Base-by-base conservation (phyloP, 2,797 vertebrate species). In the Onychomys leucogaster region DNA sequence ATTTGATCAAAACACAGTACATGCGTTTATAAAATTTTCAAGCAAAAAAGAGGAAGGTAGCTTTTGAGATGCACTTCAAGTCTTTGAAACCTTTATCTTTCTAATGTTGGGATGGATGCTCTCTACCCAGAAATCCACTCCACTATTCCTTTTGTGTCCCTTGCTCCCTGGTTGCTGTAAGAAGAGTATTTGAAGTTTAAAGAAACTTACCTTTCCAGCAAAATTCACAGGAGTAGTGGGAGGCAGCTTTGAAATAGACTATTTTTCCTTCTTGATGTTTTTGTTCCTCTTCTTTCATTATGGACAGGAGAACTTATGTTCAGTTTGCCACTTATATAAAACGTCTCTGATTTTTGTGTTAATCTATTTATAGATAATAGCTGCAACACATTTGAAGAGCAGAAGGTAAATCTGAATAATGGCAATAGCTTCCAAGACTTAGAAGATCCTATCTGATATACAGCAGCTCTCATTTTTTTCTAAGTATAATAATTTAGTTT, bases 181-280 rank as follows among this genome's bases (percentile, higher is more conserved):
- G 37, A 11, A 71, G 96, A 93, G 16, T 46, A 94, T 69, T 59
- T 87, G 52, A 77, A 95, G 19, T 90, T 92, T 93, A 59, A 95
- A 88, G 46, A 91, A 93, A 93, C 41, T 88, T 94, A 25, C 19
- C 5, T 95, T 91, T 95, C 81, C 71, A 77, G 59, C 21, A 90
- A 80, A 90, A 75, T 65, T 69, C 61, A 49, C 2, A 86, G 55
- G 49, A 85, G 67, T 12, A n/a, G 34, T 57, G 87, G 27, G 19
- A 94, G 25, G 25, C 23, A 80, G 32, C 12, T 49, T 63, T 91
- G 7, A 75, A 96, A 83, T 19, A 95, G 65, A 90, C 59, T 13
- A 43, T n/a, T 96, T 43, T 88, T 77, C 37, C 41, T 97, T 95
- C 88, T 41, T 52, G 73, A 65, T 91, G 19, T 88, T 49, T 46